Conservation (phyloP, 2,797 vertebrate species). For the Merluccius polli region DNA sequence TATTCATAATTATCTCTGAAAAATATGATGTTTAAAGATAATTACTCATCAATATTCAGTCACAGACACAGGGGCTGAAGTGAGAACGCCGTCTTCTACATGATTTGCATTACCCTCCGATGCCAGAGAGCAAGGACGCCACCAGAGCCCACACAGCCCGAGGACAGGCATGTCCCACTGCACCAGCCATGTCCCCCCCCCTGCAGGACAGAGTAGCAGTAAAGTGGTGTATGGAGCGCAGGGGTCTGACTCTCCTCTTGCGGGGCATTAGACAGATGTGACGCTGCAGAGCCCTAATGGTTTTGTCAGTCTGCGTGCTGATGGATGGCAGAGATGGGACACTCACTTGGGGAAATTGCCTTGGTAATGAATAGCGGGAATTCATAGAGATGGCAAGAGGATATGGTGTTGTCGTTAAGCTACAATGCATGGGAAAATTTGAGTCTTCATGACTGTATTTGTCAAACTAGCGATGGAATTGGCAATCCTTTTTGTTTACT, state of each 20-base stretch:
- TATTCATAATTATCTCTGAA: not conserved
- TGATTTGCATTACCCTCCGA: not conserved
- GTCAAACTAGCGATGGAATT: not conserved
- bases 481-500: not conserved
- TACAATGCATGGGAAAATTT: not conserved
- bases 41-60: not conserved
- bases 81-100: not conserved
- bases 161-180: not conserved
- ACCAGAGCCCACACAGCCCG: not conserved
- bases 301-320: conserved; percentile 6
- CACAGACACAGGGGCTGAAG: not conserved
- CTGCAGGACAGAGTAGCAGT: not conserved
- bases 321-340: conserved; percentile 11
- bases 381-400: not conserved
- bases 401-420: conserved; percentile 4
- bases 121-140: not conserved
- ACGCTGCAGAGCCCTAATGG: conserved; percentile 5
- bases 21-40: not conserved
- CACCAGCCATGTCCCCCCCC: not conserved
- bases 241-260: not conserved
- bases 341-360: conserved; percentile 5
- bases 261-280: not conserved
- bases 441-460: not conserved
- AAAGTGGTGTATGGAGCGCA: not conserved
- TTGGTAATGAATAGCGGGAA: conserved; percentile 7